A percentile compares a stretch with the other conserved stretches of the same genome.
Conservation (phyloP, 2,797 vertebrate genomes). For the Micrastur ruficollis region DNA sequence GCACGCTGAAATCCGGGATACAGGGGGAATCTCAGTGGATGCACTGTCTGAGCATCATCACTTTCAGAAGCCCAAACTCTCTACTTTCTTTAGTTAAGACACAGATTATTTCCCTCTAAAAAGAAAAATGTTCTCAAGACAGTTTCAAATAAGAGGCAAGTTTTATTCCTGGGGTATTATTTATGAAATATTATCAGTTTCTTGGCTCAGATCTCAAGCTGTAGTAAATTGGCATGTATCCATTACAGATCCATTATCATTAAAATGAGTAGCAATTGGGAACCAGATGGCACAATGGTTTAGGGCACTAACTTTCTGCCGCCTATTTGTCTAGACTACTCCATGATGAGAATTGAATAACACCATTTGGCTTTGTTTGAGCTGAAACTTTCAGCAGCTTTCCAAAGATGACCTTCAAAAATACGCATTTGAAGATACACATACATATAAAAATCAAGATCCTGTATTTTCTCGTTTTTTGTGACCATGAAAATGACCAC, state of each 20-base stretch:
- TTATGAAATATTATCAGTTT: constrained; percentile 11
- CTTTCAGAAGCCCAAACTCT: neutral
- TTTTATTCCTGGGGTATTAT: neutral
- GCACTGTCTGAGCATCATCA: neutral
- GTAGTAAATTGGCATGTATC: neutral
- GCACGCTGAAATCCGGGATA: neutral
- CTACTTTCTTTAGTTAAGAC: neutral
- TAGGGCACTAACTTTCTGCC: constrained; percentile 2
- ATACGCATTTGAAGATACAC: neutral
- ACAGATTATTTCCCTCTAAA: neutral
- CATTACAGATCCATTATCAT: constrained; percentile 14
- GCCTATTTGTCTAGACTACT: constrained; percentile 29
- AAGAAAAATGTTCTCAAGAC: neutral
- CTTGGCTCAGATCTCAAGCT: neutral
- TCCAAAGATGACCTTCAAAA: constrained; percentile 1
- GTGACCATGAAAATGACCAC: neutral
- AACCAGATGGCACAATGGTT: constrained; percentile 29
- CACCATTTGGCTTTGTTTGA: neutral
- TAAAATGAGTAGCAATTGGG: neutral
- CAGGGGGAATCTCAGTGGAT: neutral
- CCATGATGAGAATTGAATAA: neutral
- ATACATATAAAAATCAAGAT: neutral
- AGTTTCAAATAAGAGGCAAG: neutral
- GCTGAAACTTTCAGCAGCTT: neutral
- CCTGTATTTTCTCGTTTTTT: neutral